Percentiles rank a stretch among this genome's conserved stretches.
phyloP scores from a whole-genome alignment of 2,888 invertebrate genomes.

The Elmis aenea region DNA sequence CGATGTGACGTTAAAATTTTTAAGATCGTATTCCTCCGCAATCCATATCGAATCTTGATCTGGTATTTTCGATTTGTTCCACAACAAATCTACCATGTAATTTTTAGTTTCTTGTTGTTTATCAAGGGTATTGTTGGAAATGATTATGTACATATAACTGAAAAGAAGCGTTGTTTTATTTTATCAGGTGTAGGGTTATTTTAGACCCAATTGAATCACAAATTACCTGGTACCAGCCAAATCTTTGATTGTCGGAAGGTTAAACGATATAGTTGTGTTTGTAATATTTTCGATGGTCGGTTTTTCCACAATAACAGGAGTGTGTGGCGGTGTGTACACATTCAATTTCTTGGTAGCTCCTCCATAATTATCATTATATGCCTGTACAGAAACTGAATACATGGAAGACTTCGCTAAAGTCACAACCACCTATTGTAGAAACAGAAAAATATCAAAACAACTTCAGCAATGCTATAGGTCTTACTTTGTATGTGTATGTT shows the following conservation, averaged over 20 bases:
- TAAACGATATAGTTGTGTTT: slow-evolving; percentile 11
- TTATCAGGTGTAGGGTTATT: too few relatives aligned
- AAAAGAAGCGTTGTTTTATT: too few relatives aligned
- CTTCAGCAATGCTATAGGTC: too few relatives aligned
- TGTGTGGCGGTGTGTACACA: slow-evolving; percentile 9
- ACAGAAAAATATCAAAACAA: too few relatives aligned
- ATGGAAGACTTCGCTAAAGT: too few relatives aligned
- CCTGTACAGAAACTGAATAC: slow-evolving; percentile 1
- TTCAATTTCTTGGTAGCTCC: neutral
- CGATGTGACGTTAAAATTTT: too few relatives aligned
- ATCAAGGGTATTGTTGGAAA: slow-evolving; percentile 1
- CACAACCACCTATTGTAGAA: too few relatives aligned
- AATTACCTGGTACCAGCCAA: slow-evolving; percentile 1
- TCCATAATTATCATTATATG: slow-evolving; percentile 1
- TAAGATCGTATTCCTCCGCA: slow-evolving; percentile 5
- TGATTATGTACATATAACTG: slow-evolving; percentile 8
- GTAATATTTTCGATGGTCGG: slow-evolving; percentile 5
- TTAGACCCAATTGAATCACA: too few relatives aligned
- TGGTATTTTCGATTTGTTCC: slow-evolving; percentile 1
- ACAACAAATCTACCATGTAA: too few relatives aligned
- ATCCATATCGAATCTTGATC: slow-evolving; percentile 6
- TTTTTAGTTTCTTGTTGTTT: too few relatives aligned
- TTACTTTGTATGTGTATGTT: slow-evolving; percentile 13
- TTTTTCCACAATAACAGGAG: neutral
- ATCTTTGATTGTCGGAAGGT: slow-evolving; percentile 4